A percentile compares a stretch with the other conserved stretches of the same genome.
These are phyloP conservation scores for Crax fasciolata DNA, from an alignment of 2,797 vertebrate genomes.

Conservation along the genomic window DNA sequence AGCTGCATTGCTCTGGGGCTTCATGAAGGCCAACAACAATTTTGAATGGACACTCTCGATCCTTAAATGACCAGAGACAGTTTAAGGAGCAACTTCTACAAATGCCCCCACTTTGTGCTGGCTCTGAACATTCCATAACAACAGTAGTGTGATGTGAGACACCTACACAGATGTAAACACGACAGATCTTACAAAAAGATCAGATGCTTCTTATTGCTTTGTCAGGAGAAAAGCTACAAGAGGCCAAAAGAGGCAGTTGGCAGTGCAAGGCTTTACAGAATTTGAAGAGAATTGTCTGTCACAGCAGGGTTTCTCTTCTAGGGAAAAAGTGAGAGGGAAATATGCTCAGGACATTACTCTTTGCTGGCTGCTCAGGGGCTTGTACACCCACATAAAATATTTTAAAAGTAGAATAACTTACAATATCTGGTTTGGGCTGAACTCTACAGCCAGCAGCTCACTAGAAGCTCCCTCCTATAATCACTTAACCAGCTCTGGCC, in stretches of 20 bases:
- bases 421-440: not conserved
- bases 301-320: not conserved
- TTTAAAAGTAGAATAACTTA: not conserved
- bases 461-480: not conserved
- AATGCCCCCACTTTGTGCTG: conserved; percentile 28
- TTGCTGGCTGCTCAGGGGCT: not conserved
- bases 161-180: not conserved
- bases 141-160: not conserved
- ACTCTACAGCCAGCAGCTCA: conserved; percentile 19
- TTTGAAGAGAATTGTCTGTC: not conserved
- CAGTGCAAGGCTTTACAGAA: not conserved
- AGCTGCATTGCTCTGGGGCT: conserved; percentile 30
- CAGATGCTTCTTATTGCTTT: conserved; percentile 31
- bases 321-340: not conserved
- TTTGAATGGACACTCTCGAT: not conserved
- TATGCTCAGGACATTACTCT: not conserved
- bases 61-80: not conserved
- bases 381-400: not conserved
- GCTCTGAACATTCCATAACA: not conserved
- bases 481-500: conserved; percentile 3
- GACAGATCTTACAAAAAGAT: not conserved
- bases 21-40: conserved; percentile 11
- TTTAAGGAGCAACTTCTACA: not conserved
- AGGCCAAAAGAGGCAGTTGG: not conserved
- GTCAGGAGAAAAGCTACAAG: not conserved